Evolutionary conservation across 2,797 vertebrate species (phyloP).

Genomic region (Falco novaeseelandiae): DNA sequence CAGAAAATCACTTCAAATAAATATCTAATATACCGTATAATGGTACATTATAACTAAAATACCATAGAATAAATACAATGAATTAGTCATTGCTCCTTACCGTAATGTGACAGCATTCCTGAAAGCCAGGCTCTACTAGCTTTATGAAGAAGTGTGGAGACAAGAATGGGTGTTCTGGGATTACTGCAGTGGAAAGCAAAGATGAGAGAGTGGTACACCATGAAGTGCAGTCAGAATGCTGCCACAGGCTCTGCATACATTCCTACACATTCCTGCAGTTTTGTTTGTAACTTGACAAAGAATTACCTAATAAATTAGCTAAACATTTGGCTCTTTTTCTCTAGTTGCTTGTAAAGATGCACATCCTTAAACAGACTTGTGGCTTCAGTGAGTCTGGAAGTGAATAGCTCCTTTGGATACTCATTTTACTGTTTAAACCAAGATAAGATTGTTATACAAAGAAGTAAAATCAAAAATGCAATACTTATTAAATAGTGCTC

Average conservation of each 20-base stretch:
- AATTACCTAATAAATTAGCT: not conserved
- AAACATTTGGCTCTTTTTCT: not conserved
- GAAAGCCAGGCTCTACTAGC: not conserved
- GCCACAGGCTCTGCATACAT: not conserved
- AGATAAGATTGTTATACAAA: not conserved
- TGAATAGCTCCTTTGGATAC: not conserved
- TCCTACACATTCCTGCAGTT: not conserved
- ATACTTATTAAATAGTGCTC: not conserved
- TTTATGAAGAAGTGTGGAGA: conserved; percentile 6
- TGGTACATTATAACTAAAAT: not conserved
- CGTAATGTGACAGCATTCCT: not conserved
- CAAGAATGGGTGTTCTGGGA: not conserved
- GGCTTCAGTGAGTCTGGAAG: not conserved
- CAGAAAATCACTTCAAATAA: conserved; percentile 44
- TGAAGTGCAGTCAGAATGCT: not conserved
- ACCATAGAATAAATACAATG: conserved; percentile 1
- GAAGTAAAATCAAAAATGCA: not conserved
- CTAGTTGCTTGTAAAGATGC: not conserved
- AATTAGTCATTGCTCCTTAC: conserved; percentile 28
- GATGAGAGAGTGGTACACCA: not conserved
- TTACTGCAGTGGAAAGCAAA: not conserved
- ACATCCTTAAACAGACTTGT: not conserved
- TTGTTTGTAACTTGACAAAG: not conserved
- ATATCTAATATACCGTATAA: not conserved
- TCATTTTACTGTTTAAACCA: not conserved